Percentiles rank a stretch among this genome's conserved stretches.
These are phyloP conservation scores for Drosophila pseudoananassae DNA, from an alignment of 1,140 invertebrate genomes.

Conservation along the genomic window DNA sequence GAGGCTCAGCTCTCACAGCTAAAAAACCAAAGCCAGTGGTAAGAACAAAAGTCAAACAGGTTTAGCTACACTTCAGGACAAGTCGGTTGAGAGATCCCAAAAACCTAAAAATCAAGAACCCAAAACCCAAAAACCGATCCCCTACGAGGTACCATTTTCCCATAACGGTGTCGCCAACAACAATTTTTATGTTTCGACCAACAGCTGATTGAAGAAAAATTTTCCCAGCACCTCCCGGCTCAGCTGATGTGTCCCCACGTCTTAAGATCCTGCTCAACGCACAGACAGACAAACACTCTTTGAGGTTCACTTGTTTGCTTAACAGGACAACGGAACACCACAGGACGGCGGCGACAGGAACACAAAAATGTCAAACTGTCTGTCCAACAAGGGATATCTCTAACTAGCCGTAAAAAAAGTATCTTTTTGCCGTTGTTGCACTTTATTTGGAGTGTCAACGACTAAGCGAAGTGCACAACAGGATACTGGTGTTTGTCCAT, in stretches of 20 bases:
- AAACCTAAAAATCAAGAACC: background rate
- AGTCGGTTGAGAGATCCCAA: slow-evolving; percentile 18
- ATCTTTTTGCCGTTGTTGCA: slow-evolving; percentile 69
- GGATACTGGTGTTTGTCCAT: slow-evolving; percentile 57
- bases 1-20: slow-evolving; percentile 41
- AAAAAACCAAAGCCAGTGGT: slow-evolving; percentile 44
- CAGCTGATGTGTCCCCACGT: slow-evolving; percentile 59
- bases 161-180: slow-evolving; percentile 49
- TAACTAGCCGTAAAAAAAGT: slow-evolving; percentile 77
- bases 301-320: slow-evolving; percentile 68
- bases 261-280: slow-evolving; percentile 31
- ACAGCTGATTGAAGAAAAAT: slow-evolving; percentile 78
- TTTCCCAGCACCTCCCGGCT: slow-evolving; percentile 70
- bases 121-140: slow-evolving; percentile 22
- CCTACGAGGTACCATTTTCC: slow-evolving; percentile 58
- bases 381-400: slow-evolving; percentile 72
- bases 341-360: slow-evolving; percentile 72
- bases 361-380: slow-evolving; percentile 76
- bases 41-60: slow-evolving; percentile 80
- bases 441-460: slow-evolving; percentile 80
- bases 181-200: slow-evolving; percentile 38
- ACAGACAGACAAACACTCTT: slow-evolving; percentile 38
- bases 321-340: slow-evolving; percentile 64
- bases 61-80: slow-evolving; percentile 68
- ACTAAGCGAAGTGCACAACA: slow-evolving; percentile 65